Evolutionary conservation across 2,113 vertebrate genomes (phyloP), one percentile per base, ranked within the genome.

Genomic region (Chamaetylas fuelleborni): DNA sequence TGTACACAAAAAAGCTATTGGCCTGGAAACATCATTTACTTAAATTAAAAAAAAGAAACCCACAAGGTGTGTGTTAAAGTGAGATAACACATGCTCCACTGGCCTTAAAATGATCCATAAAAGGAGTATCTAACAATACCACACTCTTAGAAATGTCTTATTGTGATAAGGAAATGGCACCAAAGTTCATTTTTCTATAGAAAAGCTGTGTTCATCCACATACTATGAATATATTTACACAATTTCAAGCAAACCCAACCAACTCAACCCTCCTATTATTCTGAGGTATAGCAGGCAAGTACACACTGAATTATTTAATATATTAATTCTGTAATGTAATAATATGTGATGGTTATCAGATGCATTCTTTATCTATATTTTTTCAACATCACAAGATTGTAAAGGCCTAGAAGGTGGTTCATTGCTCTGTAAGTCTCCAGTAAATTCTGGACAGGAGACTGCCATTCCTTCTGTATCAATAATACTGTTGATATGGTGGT

Each of bases 1-100:
- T 51, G 45, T 77, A 94, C 57, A 88, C 36, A 97, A 94, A 96
- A 95, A 97, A 95, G 67, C 88, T 81, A 62, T 61, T 91, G 84
- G 83, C 79, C 66, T 91, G 47, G 65, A 93, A 86, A 51, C 38
- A 97, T 81, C 24, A 88, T 95, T 96, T 92, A 61, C 78, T 94
- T 96, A 73, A 77, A 93, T 47, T 43, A 64, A 86, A 96, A 96
- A 8, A 96, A 92, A 48, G 34, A 9, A 24, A 2, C 11, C 11
- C 83, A 94, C 61, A 81, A 96, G 56, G 73, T 96, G 83, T 80
- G 78, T 95, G 82, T 96, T 92, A 92, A 76, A 87, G 31, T 83
- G 72, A 92, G 90, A 95, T 96, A 94, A 90, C 28, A 70, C 36
- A 76, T 80, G 80, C 66, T 89, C 78, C 64, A 53, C 66, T 81